Conservation (phyloP, 2,797 vertebrate species). For the Propithecus perrieri region DNA sequence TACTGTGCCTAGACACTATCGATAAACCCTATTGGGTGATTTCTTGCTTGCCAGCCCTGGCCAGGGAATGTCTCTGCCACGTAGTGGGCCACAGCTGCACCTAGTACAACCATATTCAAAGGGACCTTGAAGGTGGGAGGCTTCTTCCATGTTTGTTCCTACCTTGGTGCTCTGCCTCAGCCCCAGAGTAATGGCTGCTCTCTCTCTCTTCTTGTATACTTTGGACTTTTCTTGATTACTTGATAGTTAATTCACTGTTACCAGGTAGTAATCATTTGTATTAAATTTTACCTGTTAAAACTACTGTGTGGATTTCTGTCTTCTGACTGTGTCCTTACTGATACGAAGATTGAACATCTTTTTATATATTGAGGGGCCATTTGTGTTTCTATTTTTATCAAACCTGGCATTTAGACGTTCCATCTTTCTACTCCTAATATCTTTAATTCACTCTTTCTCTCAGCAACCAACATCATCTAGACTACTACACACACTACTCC, state of each 20-base stretch:
- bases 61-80: background rate
- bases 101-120: background rate
- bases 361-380: background rate
- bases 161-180: background rate
- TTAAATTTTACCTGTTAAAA: background rate
- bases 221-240: background rate
- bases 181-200: background rate
- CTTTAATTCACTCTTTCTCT: background rate
- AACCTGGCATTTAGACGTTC: background rate
- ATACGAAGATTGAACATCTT: background rate
- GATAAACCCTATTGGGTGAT: background rate
- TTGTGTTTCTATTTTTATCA: background rate
- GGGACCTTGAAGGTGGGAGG: background rate
- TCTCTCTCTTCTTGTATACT: background rate
- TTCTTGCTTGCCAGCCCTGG: background rate
- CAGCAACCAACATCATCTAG: background rate
- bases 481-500: background rate
- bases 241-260: background rate
- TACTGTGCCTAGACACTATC: background rate
- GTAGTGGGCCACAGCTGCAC: background rate
- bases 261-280: background rate
- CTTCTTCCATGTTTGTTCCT: background rate
- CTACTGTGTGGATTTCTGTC: background rate
- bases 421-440: background rate
- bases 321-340: background rate